Conservation (phyloP, 1,140 invertebrate species). For the Sycobia sp. region DNA sequence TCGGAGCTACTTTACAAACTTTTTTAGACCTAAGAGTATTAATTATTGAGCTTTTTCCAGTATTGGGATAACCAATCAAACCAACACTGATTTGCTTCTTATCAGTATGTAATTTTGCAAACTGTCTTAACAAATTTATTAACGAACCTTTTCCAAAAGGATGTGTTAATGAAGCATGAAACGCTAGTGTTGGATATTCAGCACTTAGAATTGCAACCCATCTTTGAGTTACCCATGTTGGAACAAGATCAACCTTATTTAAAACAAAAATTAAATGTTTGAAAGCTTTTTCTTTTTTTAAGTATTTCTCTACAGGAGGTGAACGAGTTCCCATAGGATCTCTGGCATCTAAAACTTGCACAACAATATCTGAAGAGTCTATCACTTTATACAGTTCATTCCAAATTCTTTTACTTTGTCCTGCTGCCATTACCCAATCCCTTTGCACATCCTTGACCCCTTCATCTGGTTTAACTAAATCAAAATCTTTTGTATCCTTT, state of each 20-base stretch:
- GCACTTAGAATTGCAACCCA: constrained; percentile 93
- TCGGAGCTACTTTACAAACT: constrained; percentile 97
- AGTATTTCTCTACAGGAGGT: constrained; percentile 83
- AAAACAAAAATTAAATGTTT: constrained; percentile 76
- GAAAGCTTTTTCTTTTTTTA: constrained; percentile 77
- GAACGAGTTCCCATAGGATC: constrained; percentile 96
- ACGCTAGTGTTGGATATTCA: constrained; percentile 97
- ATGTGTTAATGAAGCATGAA: constrained; percentile 96
- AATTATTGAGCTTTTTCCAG: constrained; percentile 98
- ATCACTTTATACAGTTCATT: constrained; percentile 99
- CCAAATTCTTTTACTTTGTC: constrained; percentile 98
- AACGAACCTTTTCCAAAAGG: constrained; percentile 98
- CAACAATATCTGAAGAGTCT: constrained; percentile 96
- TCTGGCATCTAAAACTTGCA: constrained; percentile 92
- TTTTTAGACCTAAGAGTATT: constrained; percentile 95
- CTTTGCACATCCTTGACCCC: constrained; percentile 75
- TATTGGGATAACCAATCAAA: constrained; percentile 99
- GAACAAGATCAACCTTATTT: constrained; percentile 91
- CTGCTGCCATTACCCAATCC: constrained; percentile 89
- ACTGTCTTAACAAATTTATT: constrained; percentile 94
- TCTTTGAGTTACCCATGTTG: constrained; percentile 94
- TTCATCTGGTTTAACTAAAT: constrained; percentile 82
- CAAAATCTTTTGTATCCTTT: constrained; percentile 75
- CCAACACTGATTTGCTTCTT: constrained; percentile 99
- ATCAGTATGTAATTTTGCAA: constrained; percentile 93